These are phyloP conservation scores for Pseudomyrmex flavicornis DNA, from an alignment of 1,140 invertebrate genomes.

Conservation along the genomic window DNA sequence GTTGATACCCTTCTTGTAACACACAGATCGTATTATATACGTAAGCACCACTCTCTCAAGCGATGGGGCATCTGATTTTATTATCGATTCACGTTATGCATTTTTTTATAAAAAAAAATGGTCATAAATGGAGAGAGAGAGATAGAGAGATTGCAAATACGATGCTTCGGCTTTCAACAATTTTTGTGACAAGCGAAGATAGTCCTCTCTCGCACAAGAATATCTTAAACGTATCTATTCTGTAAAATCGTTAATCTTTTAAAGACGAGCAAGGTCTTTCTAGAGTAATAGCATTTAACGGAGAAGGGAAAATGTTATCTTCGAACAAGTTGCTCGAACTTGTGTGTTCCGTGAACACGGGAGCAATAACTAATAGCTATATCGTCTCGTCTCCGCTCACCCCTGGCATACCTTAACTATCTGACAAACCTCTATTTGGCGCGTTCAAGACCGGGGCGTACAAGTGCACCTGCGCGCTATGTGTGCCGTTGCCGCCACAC, in stretches of 20 bases:
- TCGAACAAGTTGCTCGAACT: neutral
- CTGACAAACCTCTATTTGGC: neutral
- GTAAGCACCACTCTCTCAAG: conserved; percentile 20
- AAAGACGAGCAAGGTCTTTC: neutral
- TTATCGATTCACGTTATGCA: neutral
- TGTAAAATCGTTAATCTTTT: neutral
- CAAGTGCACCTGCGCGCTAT: conserved; percentile 20
- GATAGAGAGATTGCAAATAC: neutral
- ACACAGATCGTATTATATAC: conserved; percentile 14
- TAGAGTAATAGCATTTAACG: neutral
- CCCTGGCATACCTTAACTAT: conserved; percentile 30
- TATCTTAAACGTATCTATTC: neutral
- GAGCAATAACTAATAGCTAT: conserved; percentile 17
- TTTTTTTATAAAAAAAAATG: conserved; percentile 17
- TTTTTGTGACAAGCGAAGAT: conserved; percentile 1
- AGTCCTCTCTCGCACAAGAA: neutral
- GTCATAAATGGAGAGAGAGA: neutral
- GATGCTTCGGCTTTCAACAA: neutral
- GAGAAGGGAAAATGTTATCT: neutral
- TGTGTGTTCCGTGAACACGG: too few relatives aligned
- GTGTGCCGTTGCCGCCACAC: conserved; percentile 16
- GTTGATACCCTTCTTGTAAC: conserved; percentile 65
- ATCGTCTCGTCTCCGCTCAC: too few relatives aligned
- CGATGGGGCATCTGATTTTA: conserved; percentile 38
- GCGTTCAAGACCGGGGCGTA: conserved; percentile 20